Evolutionary conservation across 2,113 vertebrate species (phyloP), one percentile per base, ranked within the genome.

Genomic region (Eulacestoma nigropectus): DNA sequence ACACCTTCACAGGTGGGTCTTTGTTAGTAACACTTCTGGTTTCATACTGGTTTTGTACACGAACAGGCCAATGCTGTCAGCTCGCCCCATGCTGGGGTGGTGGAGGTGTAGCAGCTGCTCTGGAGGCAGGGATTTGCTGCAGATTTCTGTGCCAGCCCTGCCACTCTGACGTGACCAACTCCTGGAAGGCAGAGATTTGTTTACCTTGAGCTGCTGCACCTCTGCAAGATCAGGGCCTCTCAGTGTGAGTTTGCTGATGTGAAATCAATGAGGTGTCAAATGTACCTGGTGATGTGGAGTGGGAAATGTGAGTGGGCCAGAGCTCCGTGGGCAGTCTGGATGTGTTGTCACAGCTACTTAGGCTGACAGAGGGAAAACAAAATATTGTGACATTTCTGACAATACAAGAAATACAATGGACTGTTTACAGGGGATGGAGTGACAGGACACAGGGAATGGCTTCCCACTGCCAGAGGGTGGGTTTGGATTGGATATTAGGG

Each of bases 71-170:
- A 1, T 70, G 29, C 74, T 75, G 56, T 8, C 42, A 44, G 13
- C 1, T 87, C 56, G 17, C 3, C 14, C 67, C 0, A 0, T 6
- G 37, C 33, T 35, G 62, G 41, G n/a, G 3, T 59, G 65, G 11
- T 9, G 8, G 3, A 46, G 69, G 18, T 15, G 26, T 6, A 50
- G 44, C 47, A 59, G 52, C 33, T 18, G 4, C 46, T 32, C 19
- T 33, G 52, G 37, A 52, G 56, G 68, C 65, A 67, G 50, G 16
- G 20, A 23, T 26, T 73, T 13, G 10, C 42, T 70, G 60, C 42
- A 1, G 17, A 0, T 42, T 26, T 13, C 64, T 70, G 16, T 63
- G 44, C 64, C 60, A 87, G 56, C 74, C 42, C 42, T 47, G 50
- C 35, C 62, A 19, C 68, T 72, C 20, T 25, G 27, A 0, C 0